A percentile compares a stretch with the other conserved stretches of the same genome.
phyloP scores from a whole-genome alignment of 2,113 vertebrate species.

The Phylloscopus whistleri region DNA sequence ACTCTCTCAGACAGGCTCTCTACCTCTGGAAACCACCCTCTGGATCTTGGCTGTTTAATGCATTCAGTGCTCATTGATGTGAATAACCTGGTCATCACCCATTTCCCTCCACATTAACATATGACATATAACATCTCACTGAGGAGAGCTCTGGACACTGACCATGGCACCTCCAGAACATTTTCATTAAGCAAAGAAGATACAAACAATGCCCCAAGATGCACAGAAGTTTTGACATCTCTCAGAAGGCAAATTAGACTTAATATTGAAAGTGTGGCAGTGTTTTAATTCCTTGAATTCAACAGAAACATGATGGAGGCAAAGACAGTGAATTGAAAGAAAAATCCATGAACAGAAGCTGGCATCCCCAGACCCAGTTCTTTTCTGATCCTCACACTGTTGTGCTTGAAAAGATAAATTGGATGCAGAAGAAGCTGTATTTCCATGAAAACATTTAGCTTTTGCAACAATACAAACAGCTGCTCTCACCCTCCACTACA shows the following conservation, averaged over 20 bases:
- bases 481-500: not conserved
- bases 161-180: not conserved
- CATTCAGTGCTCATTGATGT: not conserved
- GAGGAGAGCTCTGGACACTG: not conserved
- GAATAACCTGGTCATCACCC: not conserved
- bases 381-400: not conserved
- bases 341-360: not conserved
- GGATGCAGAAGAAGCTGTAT: not conserved
- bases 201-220: not conserved
- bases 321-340: not conserved
- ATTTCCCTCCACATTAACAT: not conserved
- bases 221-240: not conserved
- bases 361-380: not conserved
- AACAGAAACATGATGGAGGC: not conserved
- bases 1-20: not conserved
- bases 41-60: not conserved
- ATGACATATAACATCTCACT: accelerated
- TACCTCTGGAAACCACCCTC: not conserved
- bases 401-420: not conserved
- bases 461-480: not conserved
- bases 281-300: not conserved
- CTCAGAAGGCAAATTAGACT: not conserved
- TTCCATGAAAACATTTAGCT: not conserved
- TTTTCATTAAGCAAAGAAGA: not conserved
- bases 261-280: not conserved